Base-by-base conservation (phyloP, 1,140 invertebrate species). In the Homalodisca vitripennis region DNA sequence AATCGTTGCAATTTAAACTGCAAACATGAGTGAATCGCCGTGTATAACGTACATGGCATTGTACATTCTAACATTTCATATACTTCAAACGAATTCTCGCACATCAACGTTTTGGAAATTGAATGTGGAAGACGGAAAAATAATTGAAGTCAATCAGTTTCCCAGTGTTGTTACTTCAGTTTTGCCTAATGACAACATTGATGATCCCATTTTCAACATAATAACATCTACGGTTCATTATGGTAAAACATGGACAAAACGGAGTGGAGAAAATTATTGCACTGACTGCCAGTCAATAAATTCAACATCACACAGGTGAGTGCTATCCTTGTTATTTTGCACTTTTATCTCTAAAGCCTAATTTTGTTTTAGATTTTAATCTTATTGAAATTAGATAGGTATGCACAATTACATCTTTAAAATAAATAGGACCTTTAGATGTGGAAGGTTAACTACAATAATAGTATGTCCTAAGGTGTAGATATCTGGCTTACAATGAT, bases 21-120 rank as follows among this genome's bases (percentile, higher is more conserved):
- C 34, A 31, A 67, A n/a, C 24, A 69, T 69, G 67, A 63, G 29
- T 62, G 67, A 69, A 41, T 47, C 74, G 41, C 70, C 70, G 31
- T 75, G 71, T 71, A 41, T 75, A 31, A 71, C 73, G 3, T 71
- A 71, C 68, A 67, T 75, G 55, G 70, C 71, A 26, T 62, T 76
- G 29, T 75, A 74, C 62, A 71, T 76, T 29, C 66, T 85, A 77
- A 85, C 81, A 73, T 84, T 89, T 78, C 86, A 89, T 79, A 85
- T 90, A 75, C 82, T 89, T 70, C 82, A 85, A 70, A 89, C 84
- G 72, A 90, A 89, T 79, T 89, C 89, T 32, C 83, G 87, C 70
- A 88, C 88, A 46, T 89, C 88, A 48, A 88, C 87, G 65, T 81
- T 91, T 76, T 91, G 89, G 89, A 88, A 87, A 81, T 79, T 92